Evolutionary conservation across 2,888 invertebrate genomes (phyloP), one percentile per base, ranked within the genome.

Genomic region (Lithophane semibrunnea): DNA sequence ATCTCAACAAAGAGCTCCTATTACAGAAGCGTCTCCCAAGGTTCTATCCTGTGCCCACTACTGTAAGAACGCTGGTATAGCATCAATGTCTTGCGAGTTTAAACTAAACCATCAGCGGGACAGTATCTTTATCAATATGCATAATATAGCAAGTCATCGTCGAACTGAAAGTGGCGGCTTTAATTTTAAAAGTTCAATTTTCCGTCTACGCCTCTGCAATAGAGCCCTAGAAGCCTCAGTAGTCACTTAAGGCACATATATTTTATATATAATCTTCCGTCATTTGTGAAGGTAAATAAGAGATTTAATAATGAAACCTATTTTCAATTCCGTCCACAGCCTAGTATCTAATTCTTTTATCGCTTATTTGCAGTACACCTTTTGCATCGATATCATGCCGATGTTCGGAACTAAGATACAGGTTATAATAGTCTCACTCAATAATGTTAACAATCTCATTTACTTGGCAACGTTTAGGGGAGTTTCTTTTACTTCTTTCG

Each of bases 401-500:
- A 78, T 78, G 69, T 69, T 80, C n/a, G 71, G 60, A 79, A 84
- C 73, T 86, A 70, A 68, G 69, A 82, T 78, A 77, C 54, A 72
- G 58, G 64, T 84, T 76, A 83, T 69, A 77, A 71, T 73, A 73
- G 78, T 82, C 72, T 73, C 72, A 79, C 60, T 74, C 72, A 70
- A 67, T 67, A 79, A 80, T 72, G 58, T 56, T 63, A 75, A 71
- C 7, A 73, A 77, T 76, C 67, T 79, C 54, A 74, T 81, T 88
- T 91, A 93, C 80, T 90, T 89, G 70, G 86, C 87, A 68, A 93
- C 93, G 82, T 89, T 95, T 58, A 94, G 84, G n/a, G 94, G 90
- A 49, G 93, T 95, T 89, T 95, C 95, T 87, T 95, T 95, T 13
- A 89, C 76, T 71, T 94, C 94, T 90, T 93, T 95, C 37, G 83